Conservation (phyloP, 2,888 invertebrate genomes). For the Drosophila pegasa region DNA sequence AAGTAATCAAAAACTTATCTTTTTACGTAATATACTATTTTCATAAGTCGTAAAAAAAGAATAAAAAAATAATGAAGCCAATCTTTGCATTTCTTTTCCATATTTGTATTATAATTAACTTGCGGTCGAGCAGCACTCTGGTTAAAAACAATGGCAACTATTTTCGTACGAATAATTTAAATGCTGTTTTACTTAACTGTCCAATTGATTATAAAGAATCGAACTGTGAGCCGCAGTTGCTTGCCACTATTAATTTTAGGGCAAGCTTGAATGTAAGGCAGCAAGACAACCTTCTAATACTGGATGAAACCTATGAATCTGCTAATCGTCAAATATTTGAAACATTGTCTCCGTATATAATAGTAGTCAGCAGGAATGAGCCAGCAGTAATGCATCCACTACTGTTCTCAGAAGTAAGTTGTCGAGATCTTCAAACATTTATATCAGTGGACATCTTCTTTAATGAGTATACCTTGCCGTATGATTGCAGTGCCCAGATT, state of each 20-base stretch:
- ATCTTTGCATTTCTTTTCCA: neutral
- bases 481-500: neutral
- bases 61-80: neutral
- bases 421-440: neutral
- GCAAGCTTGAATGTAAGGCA: constrained; percentile 44
- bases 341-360: constrained; percentile 57
- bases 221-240: constrained; percentile 51
- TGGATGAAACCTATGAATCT: constrained; percentile 56
- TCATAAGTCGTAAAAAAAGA: neutral
- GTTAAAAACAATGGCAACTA: constrained; percentile 17
- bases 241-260: constrained; percentile 51
- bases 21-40: no score
- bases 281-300: constrained; percentile 44
- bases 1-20: neutral
- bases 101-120: neutral
- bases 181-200: constrained; percentile 51
- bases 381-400: constrained; percentile 51
- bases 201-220: constrained; percentile 11
- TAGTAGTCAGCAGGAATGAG: constrained; percentile 39
- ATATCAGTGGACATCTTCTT: neutral
- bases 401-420: constrained; percentile 37
- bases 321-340: constrained; percentile 28
- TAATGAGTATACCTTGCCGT: neutral
- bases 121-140: neutral
- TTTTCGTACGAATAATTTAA: constrained; percentile 24